Conservation (phyloP, 1,140 invertebrate genomes). For the Heliconius eleuchia region DNA sequence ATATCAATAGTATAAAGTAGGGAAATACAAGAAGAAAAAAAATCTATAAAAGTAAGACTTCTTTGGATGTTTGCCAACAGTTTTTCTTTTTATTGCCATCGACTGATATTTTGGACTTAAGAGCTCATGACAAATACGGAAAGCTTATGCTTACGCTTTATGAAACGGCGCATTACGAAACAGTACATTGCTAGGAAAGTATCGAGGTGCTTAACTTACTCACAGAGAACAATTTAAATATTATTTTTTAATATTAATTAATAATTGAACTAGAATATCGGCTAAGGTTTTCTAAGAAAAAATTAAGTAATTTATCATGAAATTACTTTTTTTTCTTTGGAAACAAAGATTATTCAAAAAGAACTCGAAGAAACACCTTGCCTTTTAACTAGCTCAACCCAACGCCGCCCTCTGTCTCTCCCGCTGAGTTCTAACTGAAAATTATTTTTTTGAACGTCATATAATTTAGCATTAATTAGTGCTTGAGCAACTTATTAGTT, state of each 20-base stretch:
- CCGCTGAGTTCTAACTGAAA: no score
- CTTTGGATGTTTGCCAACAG: constrained; percentile 26
- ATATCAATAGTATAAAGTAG: background rate
- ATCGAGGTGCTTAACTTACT: background rate
- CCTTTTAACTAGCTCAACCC: no score
- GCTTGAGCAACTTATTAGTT: no score
- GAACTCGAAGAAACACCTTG: no score
- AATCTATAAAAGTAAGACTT: constrained; percentile 18
- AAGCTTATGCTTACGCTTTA: background rate
- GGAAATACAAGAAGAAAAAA: background rate
- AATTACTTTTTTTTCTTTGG: no score
- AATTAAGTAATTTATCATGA: background rate
- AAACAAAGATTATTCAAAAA: no score
- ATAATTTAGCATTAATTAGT: no score
- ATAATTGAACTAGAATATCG: background rate
- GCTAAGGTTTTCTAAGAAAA: background rate
- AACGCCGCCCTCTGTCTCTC: no score
- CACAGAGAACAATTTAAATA: background rate
- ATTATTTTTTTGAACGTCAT: no score
- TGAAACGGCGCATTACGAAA: constrained; percentile 17
- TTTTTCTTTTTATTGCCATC: constrained; percentile 28
- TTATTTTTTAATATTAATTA: background rate
- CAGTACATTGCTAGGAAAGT: constrained; percentile 1
- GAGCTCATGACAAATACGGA: constrained; percentile 20
- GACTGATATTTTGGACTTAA: constrained; percentile 27